Conservation (phyloP, 2,113 vertebrate genomes). For the Melanocharis versteri region DNA sequence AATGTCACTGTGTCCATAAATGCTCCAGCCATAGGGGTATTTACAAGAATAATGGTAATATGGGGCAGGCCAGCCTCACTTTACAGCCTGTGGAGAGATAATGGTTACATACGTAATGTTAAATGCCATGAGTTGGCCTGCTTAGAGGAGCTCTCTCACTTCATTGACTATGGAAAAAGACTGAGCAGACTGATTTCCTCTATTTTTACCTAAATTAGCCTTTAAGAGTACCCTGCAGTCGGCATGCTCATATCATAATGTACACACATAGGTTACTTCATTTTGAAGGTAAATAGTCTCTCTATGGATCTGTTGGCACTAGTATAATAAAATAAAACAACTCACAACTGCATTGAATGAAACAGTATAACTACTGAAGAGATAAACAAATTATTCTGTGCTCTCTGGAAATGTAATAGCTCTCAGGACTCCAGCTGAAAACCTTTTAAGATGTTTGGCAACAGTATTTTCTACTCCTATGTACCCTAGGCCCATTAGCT, state of each 20-base stretch:
- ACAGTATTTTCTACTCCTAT: constrained; percentile 31
- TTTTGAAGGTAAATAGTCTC: constrained; percentile 19
- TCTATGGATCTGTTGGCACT: not conserved
- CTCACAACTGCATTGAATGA: not conserved
- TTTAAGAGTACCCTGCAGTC: not conserved
- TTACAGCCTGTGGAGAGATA: not conserved
- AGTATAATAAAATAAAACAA: not conserved
- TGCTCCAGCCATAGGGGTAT: not conserved
- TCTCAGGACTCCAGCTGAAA: constrained; percentile 28
- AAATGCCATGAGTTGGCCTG: not conserved
- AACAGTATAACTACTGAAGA: not conserved
- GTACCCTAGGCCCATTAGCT: constrained; percentile 21
- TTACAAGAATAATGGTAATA: constrained; percentile 16
- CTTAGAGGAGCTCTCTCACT: not conserved
- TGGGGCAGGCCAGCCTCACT: not conserved
- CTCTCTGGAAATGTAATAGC: constrained; percentile 24
- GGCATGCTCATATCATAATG: not conserved
- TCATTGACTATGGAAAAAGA: not conserved
- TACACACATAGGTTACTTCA: not conserved
- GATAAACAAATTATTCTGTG: constrained; percentile 32
- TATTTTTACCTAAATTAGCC: constrained; percentile 30
- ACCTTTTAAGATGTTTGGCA: constrained; percentile 49
- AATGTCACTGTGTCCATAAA: not conserved
- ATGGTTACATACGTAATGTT: not conserved
- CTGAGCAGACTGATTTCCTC: not conserved